Evolutionary conservation across 2,113 vertebrate genomes (phyloP).

Genomic region (Hepsetus odoe): DNA sequence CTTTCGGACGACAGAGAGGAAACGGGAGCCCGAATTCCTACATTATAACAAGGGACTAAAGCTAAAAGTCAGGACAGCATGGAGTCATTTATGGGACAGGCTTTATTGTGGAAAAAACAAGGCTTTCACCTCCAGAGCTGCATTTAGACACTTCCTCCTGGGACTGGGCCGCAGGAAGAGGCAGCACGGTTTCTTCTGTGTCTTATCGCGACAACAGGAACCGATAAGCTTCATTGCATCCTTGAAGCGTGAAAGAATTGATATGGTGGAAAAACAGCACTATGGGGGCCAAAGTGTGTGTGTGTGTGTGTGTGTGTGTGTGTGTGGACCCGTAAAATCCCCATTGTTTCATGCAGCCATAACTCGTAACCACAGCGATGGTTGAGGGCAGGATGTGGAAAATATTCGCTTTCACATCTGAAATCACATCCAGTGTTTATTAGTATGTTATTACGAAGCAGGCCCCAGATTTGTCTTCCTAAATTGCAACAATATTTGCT

Average conservation of each 20-base stretch:
- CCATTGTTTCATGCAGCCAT: conserved; percentile 31
- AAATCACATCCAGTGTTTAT: conserved; percentile 40
- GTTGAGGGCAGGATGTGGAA: conserved; percentile 44
- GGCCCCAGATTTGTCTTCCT: conserved; percentile 39
- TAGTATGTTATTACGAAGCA: conserved; percentile 33
- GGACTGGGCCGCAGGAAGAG: conserved; percentile 23
- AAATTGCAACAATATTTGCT: conserved; percentile 30
- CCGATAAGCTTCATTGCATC: conserved; percentile 19
- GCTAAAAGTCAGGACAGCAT: not conserved
- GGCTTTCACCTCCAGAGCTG: not conserved
- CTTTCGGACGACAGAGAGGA: not conserved
- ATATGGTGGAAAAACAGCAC: conserved; percentile 34
- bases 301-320: conserved; percentile 27
- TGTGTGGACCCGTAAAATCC: not conserved
- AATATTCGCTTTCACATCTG: conserved; percentile 35
- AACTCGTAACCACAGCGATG: not conserved
- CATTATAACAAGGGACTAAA: not conserved
- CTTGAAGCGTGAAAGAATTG: conserved; percentile 39
- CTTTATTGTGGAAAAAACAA: not conserved
- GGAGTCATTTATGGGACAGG: not conserved
- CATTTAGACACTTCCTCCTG: not conserved
- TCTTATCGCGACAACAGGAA: conserved; percentile 41
- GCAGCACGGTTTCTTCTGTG: not conserved
- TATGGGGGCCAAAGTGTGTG: not conserved
- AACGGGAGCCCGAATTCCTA: not conserved